Evolutionary conservation across 1,140 invertebrate genomes (phyloP), one percentile per base, ranked within the genome.

Genomic region (Solenopsis fugax): DNA sequence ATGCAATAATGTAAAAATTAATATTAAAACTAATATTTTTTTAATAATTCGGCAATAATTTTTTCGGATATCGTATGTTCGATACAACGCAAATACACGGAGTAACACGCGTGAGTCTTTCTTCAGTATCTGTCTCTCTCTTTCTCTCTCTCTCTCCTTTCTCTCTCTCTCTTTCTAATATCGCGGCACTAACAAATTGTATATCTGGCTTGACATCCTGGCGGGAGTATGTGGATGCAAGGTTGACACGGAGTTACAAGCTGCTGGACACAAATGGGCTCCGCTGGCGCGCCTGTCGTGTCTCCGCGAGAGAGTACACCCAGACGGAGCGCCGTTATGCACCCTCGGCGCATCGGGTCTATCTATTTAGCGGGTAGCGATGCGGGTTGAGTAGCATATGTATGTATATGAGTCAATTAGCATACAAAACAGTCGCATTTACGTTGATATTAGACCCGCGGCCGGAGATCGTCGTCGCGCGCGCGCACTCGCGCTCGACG

Each of bases 401-500:
- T 91, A 91, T 92, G 90, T 92, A 92, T 91, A 92, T 86, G 88
- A 92, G 92, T 87, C 90, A 92, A 92, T 92, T 92, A 92, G 92
- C 92, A 92, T 92, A 92, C 91, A 92, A 92, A 92, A 91, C 90
- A 91, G 90, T 92, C 58, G 91, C 85, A 92, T 92, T 92, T 92
- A 90, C 92, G 88, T 91, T 90, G 90, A 92, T 92, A 92, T 92
- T 92, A 92, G 91, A 90, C 62, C 54, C 87, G 58, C 71, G 56
- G 34, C 73, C 60, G 75, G 80, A 62, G 69, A 85, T 50, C 58
- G 73, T 37, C 52, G 60, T 29, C 86, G 73, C 4, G 13, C 58
- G 16, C 21, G 2, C 80, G n/a, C n/a, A n/a, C n/a, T n/a, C 54
- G 2, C 6, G 9, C 56, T 72, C 34, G 16, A 45, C 72, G 77